Base-by-base conservation (phyloP, 2,113 vertebrate species). In the Phaetusa simplex region DNA sequence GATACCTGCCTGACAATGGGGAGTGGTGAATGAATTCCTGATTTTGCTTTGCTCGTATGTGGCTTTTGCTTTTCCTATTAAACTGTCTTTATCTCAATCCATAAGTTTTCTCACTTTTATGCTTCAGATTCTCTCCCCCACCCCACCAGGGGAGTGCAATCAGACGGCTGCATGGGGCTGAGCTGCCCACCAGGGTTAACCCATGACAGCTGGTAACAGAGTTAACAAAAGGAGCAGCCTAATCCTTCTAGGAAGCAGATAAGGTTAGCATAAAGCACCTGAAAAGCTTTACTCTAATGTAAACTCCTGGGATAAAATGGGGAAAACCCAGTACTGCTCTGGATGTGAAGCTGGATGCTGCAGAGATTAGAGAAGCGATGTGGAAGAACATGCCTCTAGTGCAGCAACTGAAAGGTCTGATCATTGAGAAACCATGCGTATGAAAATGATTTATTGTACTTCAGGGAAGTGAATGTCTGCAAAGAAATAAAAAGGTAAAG, bases 131-230 rank as follows among this genome's bases (percentile, higher is more conserved):
- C 17, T 45, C 11, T 69, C 18, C 38, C 10, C 5, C 7, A 11
- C 36, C 49, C 49, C n/a, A 50, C 38, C 4, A 3, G 14, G 6
- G 12, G 11, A 7, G 6, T 34, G 12, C 10, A 36, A 64, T 36
- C 1, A 1, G 56, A 56, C 0, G 2, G 66, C 19, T 72, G 26
- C 2, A 19, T 24, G 27, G 38, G 36, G 67, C 43, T 73, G 22
- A 52, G 52, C 13, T 66, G 29, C 19, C 4, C 6, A 11, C 14
- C 1, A 4, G 26, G 27, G 12, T 85, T 61, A 86, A 59, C 13
- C 16, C 67, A 32, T 5, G 10, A 27, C 82, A 85, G 55, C 32
- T 73, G 32, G n/a, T 29, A 58, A n/a, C 6, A 11, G 8, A 59
- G 24, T 42, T 42, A 62, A 78, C 14, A 43, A 18, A 43, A 61